Conservation (phyloP, 2,888 invertebrate species). For the Drosophila emarginata region DNA sequence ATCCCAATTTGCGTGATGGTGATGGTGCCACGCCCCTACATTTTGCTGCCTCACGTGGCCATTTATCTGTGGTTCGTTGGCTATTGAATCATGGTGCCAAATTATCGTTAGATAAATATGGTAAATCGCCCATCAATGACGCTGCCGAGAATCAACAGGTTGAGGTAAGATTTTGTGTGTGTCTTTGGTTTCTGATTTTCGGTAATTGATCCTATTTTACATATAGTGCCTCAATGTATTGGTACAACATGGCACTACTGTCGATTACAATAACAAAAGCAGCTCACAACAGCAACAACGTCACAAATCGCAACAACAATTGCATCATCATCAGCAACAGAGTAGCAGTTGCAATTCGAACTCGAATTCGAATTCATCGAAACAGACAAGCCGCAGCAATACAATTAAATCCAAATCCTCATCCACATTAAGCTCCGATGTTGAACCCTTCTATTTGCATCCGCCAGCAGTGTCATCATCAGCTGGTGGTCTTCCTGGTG, state of each 20-base stretch:
- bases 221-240: conserved; percentile 90
- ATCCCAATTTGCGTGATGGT: conserved; percentile 92
- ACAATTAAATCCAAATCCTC: conserved; percentile 83
- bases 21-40: conserved; percentile 95
- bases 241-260: conserved; percentile 90
- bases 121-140: conserved; percentile 95
- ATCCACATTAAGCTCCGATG: conserved; percentile 82
- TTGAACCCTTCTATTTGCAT: conserved; percentile 90
- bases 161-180: conserved; percentile 87
- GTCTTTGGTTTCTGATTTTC: background rate
- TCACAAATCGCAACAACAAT: conserved; percentile 52
- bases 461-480: conserved; percentile 84
- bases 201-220: background rate
- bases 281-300: conserved; percentile 73
- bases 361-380: conserved; percentile 74
- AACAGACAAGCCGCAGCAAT: conserved; percentile 81
- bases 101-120: conserved; percentile 91
- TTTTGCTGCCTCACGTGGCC: conserved; percentile 93
- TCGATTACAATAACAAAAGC: conserved; percentile 83
- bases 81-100: conserved; percentile 91
- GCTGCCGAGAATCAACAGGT: conserved; percentile 95
- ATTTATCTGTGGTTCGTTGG: conserved; percentile 91
- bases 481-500: conserved; percentile 9
- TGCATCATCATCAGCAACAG: conserved; percentile 55
- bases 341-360: conserved; percentile 77